Evolutionary conservation across 2,113 vertebrate species (phyloP).

Genomic region (Poeciliopsis turrubarensis): DNA sequence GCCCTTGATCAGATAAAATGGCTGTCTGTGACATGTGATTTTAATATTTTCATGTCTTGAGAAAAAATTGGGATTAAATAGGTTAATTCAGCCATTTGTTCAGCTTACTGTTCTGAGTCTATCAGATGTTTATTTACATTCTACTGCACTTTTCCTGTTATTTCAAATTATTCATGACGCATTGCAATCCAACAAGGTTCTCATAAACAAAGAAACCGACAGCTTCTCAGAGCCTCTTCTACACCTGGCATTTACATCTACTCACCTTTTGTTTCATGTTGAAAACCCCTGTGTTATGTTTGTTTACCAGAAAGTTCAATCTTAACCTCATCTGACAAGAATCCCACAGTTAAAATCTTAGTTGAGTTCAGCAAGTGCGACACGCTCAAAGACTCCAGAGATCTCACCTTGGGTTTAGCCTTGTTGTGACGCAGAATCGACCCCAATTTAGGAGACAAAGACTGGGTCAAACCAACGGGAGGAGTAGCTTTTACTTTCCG

Average conservation of each 20-base stretch:
- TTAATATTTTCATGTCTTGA: too few relatives aligned
- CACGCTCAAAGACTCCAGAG: constrained; percentile 40
- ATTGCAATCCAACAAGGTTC: not conserved
- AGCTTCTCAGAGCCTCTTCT: not conserved
- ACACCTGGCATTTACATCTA: too few relatives aligned
- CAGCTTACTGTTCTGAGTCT: not conserved
- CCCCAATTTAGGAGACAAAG: constrained; percentile 74
- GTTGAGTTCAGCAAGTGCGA: not conserved
- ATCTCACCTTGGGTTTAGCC: constrained; percentile 41
- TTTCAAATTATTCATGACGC: not conserved
- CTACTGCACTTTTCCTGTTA: too few relatives aligned
- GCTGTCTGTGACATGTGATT: too few relatives aligned
- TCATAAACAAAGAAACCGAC: not conserved
- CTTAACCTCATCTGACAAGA: not conserved
- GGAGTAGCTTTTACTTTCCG: constrained; percentile 50
- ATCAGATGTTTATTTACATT: not conserved
- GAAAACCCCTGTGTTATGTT: not conserved
- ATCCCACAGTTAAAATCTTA: not conserved
- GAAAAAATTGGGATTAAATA: too few relatives aligned
- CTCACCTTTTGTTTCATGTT: not conserved
- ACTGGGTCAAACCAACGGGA: constrained; percentile 55
- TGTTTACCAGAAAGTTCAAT: not conserved
- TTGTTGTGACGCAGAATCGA: constrained; percentile 55
- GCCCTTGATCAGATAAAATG: too few relatives aligned
- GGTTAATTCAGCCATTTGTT: not conserved